phyloP scores from a whole-genome alignment of 1,140 invertebrate species.

The Aphis gossypii region DNA sequence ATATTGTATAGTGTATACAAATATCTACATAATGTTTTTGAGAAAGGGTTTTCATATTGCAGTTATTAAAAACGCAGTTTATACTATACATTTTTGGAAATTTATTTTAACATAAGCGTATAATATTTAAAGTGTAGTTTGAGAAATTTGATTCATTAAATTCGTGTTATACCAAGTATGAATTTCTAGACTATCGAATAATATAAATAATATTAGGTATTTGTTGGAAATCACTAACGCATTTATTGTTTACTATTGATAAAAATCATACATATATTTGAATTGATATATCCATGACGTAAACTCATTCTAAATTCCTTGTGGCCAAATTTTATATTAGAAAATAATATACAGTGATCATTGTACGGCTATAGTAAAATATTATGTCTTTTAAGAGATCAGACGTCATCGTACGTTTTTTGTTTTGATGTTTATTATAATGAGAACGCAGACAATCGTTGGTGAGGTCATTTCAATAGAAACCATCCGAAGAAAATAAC shows the following conservation, averaged over 20 bases:
- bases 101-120: background rate
- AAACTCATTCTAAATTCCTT: background rate
- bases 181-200: background rate
- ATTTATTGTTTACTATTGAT: background rate
- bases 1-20: background rate
- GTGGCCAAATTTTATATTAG: background rate
- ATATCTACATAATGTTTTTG: background rate
- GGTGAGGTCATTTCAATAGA: slow-evolving; percentile 14
- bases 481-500: background rate
- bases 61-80: background rate
- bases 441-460: background rate
- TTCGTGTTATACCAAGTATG: background rate
- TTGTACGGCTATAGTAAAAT: background rate
- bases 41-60: background rate
- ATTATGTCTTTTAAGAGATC: background rate
- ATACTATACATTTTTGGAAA: background rate
- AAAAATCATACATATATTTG: background rate
- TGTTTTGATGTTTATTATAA: slow-evolving; percentile 15
- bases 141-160: background rate
- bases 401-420: background rate
- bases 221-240: background rate
- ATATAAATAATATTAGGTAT: slow-evolving; percentile 1
- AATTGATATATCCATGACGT: background rate
- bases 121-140: background rate
- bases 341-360: background rate